A percentile compares a stretch with the other conserved stretches of the same genome.
phyloP scores from a whole-genome alignment of 1,140 invertebrate genomes.

The Drusus annulatus region DNA sequence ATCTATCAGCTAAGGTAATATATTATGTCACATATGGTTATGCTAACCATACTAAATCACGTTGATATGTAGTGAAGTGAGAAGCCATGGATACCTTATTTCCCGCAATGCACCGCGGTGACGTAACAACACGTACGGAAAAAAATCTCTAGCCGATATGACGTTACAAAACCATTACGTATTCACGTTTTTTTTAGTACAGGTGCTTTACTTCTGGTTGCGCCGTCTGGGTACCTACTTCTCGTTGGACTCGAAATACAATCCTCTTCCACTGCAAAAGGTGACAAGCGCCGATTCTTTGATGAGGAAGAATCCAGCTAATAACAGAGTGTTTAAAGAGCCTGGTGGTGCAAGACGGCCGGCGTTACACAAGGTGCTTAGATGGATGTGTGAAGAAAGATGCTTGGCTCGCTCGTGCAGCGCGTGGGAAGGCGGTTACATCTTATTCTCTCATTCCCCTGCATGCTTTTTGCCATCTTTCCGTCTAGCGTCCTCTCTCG shows the following conservation, averaged over 20 bases:
- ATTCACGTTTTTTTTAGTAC: conserved; percentile 37
- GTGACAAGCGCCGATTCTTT: conserved; percentile 26
- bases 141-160: conserved; percentile 46
- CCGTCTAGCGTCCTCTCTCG: not conserved
- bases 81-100: conserved; percentile 8
- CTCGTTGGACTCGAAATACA: conserved; percentile 40
- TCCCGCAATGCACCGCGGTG: not conserved
- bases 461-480: conserved; percentile 10
- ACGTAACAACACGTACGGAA: conserved; percentile 31
- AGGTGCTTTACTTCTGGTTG: conserved; percentile 21
- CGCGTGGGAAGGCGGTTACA: conserved; percentile 31
- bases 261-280: conserved; percentile 25
- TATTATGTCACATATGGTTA: not conserved
- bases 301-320: not conserved
- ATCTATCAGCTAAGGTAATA: not conserved
- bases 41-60: not conserved
- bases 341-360: not conserved
- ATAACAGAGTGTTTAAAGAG: not conserved
- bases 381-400: conserved; percentile 27
- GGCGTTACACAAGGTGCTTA: conserved; percentile 30
- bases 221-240: conserved; percentile 18
- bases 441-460: conserved; percentile 24
- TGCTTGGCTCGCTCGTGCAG: not conserved
- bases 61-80: conserved; percentile 3
- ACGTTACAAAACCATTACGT: conserved; percentile 48